Base-by-base conservation (phyloP, 2,113 vertebrate genomes). In the Atherinomorus stipes region DNA sequence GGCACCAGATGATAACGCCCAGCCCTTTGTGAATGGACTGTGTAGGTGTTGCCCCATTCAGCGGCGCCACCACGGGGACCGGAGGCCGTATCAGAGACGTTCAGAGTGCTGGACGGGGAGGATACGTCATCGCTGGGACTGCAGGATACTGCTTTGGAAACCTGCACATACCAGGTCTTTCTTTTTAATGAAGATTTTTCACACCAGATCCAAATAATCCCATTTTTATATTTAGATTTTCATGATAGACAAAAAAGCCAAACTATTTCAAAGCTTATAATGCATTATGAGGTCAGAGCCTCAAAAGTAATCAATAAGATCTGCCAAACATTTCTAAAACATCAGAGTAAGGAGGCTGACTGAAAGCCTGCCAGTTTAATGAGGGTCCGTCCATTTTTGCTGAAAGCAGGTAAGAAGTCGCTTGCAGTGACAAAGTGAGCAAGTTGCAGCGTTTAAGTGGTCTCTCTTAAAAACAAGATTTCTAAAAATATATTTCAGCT, bases 141-240 rank as follows among this genome's bases (percentile, higher is more conserved):
- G 96, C 96, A 0, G 97, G 97, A 15, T 98, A 98, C 89, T 96
- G 96, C 81, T 98, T 97, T 56, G 97, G 96, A 47, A 97, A 96
- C 84, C 90, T 98, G 15, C 94, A 94, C 45, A 93, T 96, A 13
- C 96, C 96, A 90, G 97, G 97, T 98, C 4, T 34, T 34, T 34
- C 5, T 34, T 34, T 34, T 34, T 7, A n/a, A 34, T 34, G 5
- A 34, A 34, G 31, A 7, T 34, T 34, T 34, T 34, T 34, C 4
- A 34, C 1, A 34, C 9, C 1, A 31, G 7, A 31, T 3, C 3
- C 7, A 3, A 31, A 34, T 1, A 42, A 42, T 42, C 12, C 3
- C 13, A 42, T 42, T 15, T 42, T 34, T 34, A 7, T 34, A 7
- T 4, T 42, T 15, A 42, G 40, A 42, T 42, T 15, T 34, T 34